Evolutionary conservation across 2,888 invertebrate genomes (phyloP).

Genomic region (Xestobium rufovillosum): DNA sequence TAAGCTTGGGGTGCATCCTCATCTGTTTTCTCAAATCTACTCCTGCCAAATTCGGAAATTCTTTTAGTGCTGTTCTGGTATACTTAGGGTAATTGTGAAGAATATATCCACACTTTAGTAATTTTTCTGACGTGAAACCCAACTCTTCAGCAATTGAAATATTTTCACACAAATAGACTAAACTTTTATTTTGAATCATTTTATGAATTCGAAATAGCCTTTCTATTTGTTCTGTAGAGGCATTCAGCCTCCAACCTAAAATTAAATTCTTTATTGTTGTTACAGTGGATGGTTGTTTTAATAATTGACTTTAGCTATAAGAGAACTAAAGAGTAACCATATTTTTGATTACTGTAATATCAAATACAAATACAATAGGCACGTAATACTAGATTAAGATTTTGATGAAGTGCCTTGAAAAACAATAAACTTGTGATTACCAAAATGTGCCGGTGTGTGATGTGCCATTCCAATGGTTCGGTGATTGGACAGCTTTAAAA

Average conservation of each 20-base stretch:
- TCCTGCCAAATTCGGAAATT: slow-evolving; percentile 49
- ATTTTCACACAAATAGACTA: slow-evolving; percentile 47
- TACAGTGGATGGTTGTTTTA: background rate
- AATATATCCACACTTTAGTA: slow-evolving; percentile 54
- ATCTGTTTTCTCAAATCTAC: slow-evolving; percentile 50
- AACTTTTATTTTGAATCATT: slow-evolving; percentile 43
- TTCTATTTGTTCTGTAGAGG: slow-evolving; percentile 35
- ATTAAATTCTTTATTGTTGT: slow-evolving; percentile 26
- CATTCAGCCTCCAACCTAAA: slow-evolving; percentile 40
- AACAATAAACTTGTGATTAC: too few relatives aligned
- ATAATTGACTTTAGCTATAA: too few relatives aligned
- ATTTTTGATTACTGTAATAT: too few relatives aligned
- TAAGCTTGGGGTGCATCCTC: slow-evolving; percentile 52
- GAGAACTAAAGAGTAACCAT: too few relatives aligned
- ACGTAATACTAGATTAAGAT: background rate
- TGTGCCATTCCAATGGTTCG: too few relatives aligned
- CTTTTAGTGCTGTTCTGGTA: slow-evolving; percentile 48
- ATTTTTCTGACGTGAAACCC: slow-evolving; percentile 46
- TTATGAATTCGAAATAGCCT: slow-evolving; percentile 38
- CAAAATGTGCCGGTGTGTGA: too few relatives aligned
- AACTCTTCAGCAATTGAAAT: slow-evolving; percentile 51
- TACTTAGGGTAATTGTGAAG: slow-evolving; percentile 53
- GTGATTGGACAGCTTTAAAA: too few relatives aligned
- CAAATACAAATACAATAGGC: too few relatives aligned
- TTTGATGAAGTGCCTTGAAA: too few relatives aligned